Conservation (phyloP, 1,140 invertebrate genomes). For the Tetragnatha versicolor region DNA sequence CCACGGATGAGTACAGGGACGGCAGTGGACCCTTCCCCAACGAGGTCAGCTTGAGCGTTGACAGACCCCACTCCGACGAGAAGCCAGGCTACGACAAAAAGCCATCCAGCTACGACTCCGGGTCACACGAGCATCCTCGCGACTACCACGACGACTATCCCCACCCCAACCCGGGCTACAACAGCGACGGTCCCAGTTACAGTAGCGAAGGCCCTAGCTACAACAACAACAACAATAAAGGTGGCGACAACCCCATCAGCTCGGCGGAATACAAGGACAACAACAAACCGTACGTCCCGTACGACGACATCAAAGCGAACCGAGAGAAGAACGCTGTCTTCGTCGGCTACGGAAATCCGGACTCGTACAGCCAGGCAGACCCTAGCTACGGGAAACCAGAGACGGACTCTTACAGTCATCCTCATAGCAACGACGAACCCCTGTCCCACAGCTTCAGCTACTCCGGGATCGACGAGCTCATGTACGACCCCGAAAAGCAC, state of each 20-base stretch:
- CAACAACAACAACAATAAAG: too few species aligned
- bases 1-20: constrained; percentile 29
- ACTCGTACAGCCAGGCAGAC: too few species aligned
- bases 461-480: neutral
- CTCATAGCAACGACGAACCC: too few species aligned
- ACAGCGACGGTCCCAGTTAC: neutral
- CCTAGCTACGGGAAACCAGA: too few species aligned
- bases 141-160: neutral
- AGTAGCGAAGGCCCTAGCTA: neutral
- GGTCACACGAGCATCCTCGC: neutral
- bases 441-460: constrained; percentile 9
- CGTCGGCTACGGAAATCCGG: neutral
- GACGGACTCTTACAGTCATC: too few species aligned
- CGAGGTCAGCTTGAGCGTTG: constrained; percentile 9
- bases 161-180: neutral
- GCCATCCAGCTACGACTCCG: neutral
- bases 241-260: too few species aligned
- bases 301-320: neutral
- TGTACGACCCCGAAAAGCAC: constrained; percentile 8
- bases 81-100: neutral
- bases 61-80: neutral
- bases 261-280: too few species aligned
- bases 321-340: neutral
- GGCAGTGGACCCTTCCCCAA: constrained; percentile 3
- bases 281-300: constrained; percentile 16